Evolutionary conservation across 2,797 vertebrate genomes (phyloP), one percentile per base, ranked within the genome.

Genomic region (Lagorchestes hirsutus): DNA sequence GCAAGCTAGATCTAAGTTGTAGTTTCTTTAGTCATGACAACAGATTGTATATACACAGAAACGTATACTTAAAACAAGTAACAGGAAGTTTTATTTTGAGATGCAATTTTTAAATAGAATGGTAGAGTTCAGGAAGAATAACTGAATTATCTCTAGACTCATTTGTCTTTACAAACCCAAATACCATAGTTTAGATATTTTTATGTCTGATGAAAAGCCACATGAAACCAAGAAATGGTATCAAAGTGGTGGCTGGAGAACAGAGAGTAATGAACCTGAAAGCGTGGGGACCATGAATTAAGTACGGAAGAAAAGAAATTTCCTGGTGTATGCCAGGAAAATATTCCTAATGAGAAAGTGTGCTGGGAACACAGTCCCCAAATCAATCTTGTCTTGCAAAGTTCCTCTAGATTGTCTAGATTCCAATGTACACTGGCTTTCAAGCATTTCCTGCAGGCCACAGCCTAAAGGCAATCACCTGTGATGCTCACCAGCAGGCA

Each of bases 11-110:
- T 82, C 95, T 91, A n/a, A 13, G 92, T 55, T 74, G 34, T n/a
- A 92, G 40, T 74, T 96, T 97, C 95, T 82, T 82, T n/a, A 18
- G n/a, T n/a, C n/a, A 46, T 40, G n/a, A 24, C 18, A 82, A 82
- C 18, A 82, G 18, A 82, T 40, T 40, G n/a, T 74, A 40, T 46
- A 40, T 5, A 27, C 1, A n/a, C 14, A n/a, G 34, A 67, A 74
- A 74, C 40, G 62, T 3, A 55, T 22, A 9, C 67, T 93, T 95
- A 52, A 52, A 52, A 57, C 56, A 95, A 34, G 34, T 40, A 94
- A n/a, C 62, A 34, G 94, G 91, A 95, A 94, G 82, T 67, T 52
- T 27, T 57, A 46, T 27, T 50, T 28, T 87, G 22, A 87, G 28
- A 87, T 87, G 24, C 1, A 87, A 87, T 87, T 87, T 82, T 87